phyloP scores from a whole-genome alignment of 2,113 vertebrate species.

The Baryphthengus martii region DNA sequence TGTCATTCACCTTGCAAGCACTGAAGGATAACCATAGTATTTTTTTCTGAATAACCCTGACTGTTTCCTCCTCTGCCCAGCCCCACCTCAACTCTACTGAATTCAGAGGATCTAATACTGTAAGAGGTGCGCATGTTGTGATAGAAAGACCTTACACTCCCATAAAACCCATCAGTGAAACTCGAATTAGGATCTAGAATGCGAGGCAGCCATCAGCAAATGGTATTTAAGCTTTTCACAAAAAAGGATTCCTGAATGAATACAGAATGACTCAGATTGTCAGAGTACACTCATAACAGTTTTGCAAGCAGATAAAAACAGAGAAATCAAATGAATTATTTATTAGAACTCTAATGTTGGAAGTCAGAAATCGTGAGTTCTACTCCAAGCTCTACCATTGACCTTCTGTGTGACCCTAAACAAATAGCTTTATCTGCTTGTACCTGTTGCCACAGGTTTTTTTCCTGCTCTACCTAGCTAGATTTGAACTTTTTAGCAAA shows the following conservation, averaged over 20 bases:
- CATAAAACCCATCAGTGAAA: not conserved
- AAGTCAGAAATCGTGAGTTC: not conserved
- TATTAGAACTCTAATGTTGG: slow-evolving; percentile 2
- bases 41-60: not conserved
- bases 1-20: not conserved
- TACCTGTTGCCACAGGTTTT: not conserved
- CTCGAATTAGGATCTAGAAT: not conserved
- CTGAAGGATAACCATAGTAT: not conserved
- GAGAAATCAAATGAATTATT: slow-evolving; percentile 51
- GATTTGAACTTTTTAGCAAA: not conserved
- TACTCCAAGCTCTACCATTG: not conserved
- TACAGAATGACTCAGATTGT: not conserved
- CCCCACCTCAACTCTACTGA: not conserved
- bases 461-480: not conserved
- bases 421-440: not conserved
- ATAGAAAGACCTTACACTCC: not conserved
- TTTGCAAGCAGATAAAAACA: slow-evolving; percentile 34
- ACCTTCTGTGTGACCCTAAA: not conserved
- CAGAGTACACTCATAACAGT: not conserved
- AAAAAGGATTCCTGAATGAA: not conserved
- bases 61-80: not conserved
- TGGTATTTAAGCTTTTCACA: not conserved
- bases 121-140: not conserved
- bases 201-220: not conserved
- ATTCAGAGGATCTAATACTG: not conserved